phyloP scores from a whole-genome alignment of 2,888 invertebrate genomes.

The Acronicta leporina region DNA sequence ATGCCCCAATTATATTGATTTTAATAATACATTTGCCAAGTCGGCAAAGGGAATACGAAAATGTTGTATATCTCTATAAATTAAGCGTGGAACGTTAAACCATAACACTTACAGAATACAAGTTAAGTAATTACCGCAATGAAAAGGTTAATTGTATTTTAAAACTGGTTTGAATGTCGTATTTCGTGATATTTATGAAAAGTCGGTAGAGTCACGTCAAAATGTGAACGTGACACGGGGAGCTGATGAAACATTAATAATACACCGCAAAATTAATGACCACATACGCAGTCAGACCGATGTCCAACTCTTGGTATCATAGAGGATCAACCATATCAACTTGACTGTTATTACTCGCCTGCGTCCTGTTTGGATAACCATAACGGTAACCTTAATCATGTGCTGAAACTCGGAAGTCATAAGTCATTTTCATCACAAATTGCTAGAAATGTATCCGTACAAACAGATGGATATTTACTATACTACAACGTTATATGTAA shows the following conservation, averaged over 20 bases:
- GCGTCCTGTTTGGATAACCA: slow-evolving; percentile 47
- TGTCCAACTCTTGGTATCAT: slow-evolving; percentile 41
- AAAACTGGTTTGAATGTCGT: slow-evolving; percentile 54
- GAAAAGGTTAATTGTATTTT: slow-evolving; percentile 63
- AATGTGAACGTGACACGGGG: slow-evolving; percentile 28
- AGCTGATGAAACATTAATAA: slow-evolving; percentile 51
- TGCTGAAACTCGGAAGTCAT: slow-evolving; percentile 52
- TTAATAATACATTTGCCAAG: slow-evolving; percentile 47
- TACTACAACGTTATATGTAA: slow-evolving; percentile 16
- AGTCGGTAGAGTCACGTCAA: slow-evolving; percentile 47
- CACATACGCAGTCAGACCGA: slow-evolving; percentile 33
- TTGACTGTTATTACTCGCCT: slow-evolving; percentile 43
- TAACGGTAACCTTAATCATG: slow-evolving; percentile 49
- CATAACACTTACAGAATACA: slow-evolving; percentile 44
- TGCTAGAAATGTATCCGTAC: slow-evolving; percentile 41
- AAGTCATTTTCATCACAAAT: slow-evolving; percentile 48
- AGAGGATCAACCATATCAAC: slow-evolving; percentile 36
- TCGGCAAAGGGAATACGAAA: slow-evolving; percentile 30
- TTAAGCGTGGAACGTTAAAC: slow-evolving; percentile 34
- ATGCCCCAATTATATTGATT: slow-evolving; percentile 60
- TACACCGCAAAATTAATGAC: slow-evolving; percentile 51
- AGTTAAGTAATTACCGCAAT: slow-evolving; percentile 47
- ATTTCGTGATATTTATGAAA: slow-evolving; percentile 56
- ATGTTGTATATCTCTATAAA: slow-evolving; percentile 36
- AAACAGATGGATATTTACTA: slow-evolving; percentile 10